Evolutionary conservation across 1,140 invertebrate genomes (phyloP).

Genomic region (Panulirus ornatus): DNA sequence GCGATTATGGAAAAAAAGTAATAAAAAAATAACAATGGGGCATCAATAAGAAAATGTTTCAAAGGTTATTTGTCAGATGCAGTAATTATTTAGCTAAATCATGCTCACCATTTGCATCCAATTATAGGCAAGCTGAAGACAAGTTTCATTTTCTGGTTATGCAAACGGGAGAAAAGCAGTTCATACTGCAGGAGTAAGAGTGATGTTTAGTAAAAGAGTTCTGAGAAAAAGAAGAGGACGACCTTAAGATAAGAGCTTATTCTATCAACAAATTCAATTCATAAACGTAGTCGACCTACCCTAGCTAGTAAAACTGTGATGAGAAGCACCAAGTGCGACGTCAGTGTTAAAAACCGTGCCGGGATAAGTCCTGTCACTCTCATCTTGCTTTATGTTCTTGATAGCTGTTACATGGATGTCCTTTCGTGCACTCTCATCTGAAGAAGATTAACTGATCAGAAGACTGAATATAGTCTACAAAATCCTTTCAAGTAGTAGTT

Average conservation of each 20-base stretch:
- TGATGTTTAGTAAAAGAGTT: not conserved
- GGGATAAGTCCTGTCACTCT: conserved; percentile 55
- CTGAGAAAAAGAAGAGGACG: not conserved
- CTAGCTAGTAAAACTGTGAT: conserved; percentile 36
- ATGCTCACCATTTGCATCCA: too few species aligned
- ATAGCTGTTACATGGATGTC: not conserved
- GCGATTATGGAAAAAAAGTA: too few species aligned
- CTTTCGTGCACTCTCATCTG: not conserved
- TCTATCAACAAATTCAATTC: not conserved
- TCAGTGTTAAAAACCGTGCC: conserved; percentile 43
- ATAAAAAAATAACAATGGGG: too few species aligned
- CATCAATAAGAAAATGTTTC: too few species aligned
- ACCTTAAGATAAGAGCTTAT: not conserved
- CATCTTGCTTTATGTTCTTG: conserved; percentile 4
- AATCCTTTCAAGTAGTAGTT: not conserved
- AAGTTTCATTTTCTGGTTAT: too few species aligned
- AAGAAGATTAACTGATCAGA: not conserved
- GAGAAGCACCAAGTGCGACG: conserved; percentile 48
- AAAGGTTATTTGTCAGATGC: too few species aligned
- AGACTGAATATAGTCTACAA: not conserved
- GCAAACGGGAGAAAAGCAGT: too few species aligned
- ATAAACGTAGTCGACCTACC: conserved; percentile 5
- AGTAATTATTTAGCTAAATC: too few species aligned
- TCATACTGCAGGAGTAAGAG: too few species aligned
- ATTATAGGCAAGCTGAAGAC: too few species aligned